Evolutionary conservation across 2,113 vertebrate species (phyloP).

Genomic region (Trematocara zebra): DNA sequence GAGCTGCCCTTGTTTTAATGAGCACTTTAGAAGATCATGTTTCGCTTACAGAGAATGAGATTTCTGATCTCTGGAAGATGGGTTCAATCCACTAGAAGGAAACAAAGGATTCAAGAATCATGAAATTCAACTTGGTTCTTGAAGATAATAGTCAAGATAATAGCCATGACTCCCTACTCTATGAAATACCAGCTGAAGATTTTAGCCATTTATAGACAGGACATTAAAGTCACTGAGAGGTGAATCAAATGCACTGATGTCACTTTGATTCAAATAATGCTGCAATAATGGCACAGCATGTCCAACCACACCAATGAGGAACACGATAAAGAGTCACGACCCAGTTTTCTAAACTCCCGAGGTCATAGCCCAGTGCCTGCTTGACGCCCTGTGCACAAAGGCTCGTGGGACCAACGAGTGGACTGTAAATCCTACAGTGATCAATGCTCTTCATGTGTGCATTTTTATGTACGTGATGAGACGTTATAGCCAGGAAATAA

Average conservation of each 20-base stretch:
- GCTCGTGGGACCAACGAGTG: background rate
- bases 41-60: slow-evolving; percentile 49
- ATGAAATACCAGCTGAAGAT: background rate
- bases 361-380: background rate
- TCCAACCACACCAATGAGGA: background rate
- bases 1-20: background rate
- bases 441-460: background rate
- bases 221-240: background rate
- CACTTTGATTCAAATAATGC: background rate
- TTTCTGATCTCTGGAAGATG: slow-evolving; percentile 50
- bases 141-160: background rate
- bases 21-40: background rate
- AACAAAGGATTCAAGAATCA: background rate
- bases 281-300: background rate
- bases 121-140: background rate
- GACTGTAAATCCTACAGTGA: background rate
- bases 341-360: background rate
- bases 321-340: background rate
- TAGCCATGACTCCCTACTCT: background rate
- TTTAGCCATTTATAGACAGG: background rate
- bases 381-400: background rate
- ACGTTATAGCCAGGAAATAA: background rate
- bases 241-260: background rate
- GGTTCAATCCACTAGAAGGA: slow-evolving; percentile 47
- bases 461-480: background rate